Evolutionary conservation across 2,888 invertebrate species (phyloP).

Genomic region (Anodontia alba): DNA sequence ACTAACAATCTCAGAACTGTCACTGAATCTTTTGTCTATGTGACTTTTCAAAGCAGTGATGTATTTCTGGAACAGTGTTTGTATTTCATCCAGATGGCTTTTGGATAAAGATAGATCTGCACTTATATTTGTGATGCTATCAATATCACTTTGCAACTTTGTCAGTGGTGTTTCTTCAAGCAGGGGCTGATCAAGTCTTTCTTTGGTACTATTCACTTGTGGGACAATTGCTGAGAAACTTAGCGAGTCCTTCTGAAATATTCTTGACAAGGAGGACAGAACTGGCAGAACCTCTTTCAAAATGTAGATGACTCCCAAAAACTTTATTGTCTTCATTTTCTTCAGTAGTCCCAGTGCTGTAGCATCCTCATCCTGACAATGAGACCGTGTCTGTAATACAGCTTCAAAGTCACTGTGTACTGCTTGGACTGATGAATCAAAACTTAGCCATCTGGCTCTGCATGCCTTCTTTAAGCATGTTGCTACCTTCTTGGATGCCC

Average conservation of each 20-base stretch:
- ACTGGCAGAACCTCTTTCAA: slow-evolving; percentile 45
- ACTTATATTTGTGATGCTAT: slow-evolving; percentile 37
- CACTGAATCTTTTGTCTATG: slow-evolving; percentile 36
- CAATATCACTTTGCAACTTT: slow-evolving; percentile 25
- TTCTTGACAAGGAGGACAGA: slow-evolving; percentile 35
- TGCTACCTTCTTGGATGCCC: no score
- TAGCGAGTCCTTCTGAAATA: slow-evolving; percentile 42
- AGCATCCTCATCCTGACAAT: no score
- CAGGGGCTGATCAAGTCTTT: slow-evolving; percentile 4
- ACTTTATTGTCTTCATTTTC: no score
- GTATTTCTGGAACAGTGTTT: slow-evolving; percentile 34
- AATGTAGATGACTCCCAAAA: slow-evolving; percentile 35
- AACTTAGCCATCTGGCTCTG: no score
- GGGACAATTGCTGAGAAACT: slow-evolving; percentile 31
- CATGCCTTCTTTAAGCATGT: slow-evolving; percentile 44
- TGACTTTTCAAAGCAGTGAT: slow-evolving; percentile 33
- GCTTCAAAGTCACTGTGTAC: no score
- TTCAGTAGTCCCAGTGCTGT: no score
- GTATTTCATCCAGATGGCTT: slow-evolving; percentile 17
- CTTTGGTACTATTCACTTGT: slow-evolving; percentile 11
- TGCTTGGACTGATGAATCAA: no score
- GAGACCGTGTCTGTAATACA: no score
- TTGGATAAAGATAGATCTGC: slow-evolving; percentile 23
- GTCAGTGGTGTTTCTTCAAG: slow-evolving; percentile 28
- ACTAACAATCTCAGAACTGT: slow-evolving; percentile 27